Evolutionary conservation across 2,797 vertebrate genomes (phyloP).

Genomic region (Hypotaenidia okinawae): DNA sequence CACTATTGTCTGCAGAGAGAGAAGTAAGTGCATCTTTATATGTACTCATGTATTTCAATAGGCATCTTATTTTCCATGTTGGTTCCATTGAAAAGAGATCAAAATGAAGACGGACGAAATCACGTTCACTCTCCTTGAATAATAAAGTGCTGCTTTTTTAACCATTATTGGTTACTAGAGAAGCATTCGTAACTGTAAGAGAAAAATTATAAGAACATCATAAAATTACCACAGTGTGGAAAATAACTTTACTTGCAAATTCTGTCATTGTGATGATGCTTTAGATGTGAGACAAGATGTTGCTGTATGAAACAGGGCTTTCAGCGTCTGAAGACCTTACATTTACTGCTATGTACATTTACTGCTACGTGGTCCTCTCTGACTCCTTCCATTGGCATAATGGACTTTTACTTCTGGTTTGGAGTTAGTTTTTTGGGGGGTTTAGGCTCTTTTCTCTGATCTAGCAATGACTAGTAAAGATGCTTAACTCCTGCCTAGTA

Average conservation of each 20-base stretch:
- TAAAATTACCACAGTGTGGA: background rate
- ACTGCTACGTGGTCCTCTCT: background rate
- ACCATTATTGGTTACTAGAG: background rate
- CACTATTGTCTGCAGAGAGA: background rate
- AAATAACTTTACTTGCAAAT: background rate
- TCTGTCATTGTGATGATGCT: background rate
- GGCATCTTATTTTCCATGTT: background rate
- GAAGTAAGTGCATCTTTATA: background rate
- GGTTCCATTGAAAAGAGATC: background rate
- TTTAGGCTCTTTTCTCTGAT: background rate
- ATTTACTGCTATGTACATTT: background rate
- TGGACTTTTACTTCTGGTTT: background rate
- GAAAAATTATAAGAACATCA: background rate
- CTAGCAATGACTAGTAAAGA: background rate
- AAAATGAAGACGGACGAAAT: background rate
- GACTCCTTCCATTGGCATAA: background rate
- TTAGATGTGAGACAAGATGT: background rate
- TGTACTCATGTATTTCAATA: background rate
- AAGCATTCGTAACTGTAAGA: background rate
- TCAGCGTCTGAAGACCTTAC: accelerated
- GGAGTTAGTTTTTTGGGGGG: background rate
- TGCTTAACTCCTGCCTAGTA: background rate
- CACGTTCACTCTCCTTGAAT: background rate
- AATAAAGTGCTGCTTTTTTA: background rate
- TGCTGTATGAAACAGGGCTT: background rate